Base-by-base conservation (phyloP, 2,797 vertebrate species). In the Sebastolobus alascanus region DNA sequence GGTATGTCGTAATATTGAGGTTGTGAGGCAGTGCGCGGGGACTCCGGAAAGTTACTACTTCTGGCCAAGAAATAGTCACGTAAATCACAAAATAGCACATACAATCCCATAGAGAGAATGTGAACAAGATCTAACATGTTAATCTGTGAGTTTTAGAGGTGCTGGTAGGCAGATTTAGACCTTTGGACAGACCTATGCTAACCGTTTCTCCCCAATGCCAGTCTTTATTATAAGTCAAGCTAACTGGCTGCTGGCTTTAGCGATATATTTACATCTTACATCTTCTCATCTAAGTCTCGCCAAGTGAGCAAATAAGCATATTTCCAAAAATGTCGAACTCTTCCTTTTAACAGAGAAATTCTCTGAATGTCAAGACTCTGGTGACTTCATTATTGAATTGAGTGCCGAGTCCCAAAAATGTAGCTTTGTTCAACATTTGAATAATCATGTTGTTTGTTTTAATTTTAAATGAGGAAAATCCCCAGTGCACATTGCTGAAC, bases 281-380 rank as follows among this genome's bases (percentile, higher is more conserved):
- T 11, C 16, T 8, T n/a, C 29, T 58, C 27, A 25, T 70, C 27
- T 20, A 13, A 31, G 4, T 31, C 25, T 61, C 3, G 1, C n/a
- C 27, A 31, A 56, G 20, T 7, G 8, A 61, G 55, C n/a, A 60
- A 13, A 29, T 33, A 37, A 65, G 46, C 1, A 1, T 58, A 50
- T 75, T 80, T 37, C 12, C 27, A 40, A n/a, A 61, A 40, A 68
- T 73, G 20, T 67, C 14, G 4, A 37, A 60, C 52, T 29, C 13
- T 66, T 7, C 46, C 46, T 14, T 65, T 46, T 16, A 66, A 46
- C 27, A 50, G 46, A 50, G 46, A 50, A 50, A 50, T 1, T 31
- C 18, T 69, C 12, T 22, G 4, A 61, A 56, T 25, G 27, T 55
- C 50, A 43, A n/a, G 38, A 65, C 35, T 59, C 27, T 2, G 46